phyloP scores from a whole-genome alignment of 2,888 invertebrate species.

The Zeuzera pyrina region DNA sequence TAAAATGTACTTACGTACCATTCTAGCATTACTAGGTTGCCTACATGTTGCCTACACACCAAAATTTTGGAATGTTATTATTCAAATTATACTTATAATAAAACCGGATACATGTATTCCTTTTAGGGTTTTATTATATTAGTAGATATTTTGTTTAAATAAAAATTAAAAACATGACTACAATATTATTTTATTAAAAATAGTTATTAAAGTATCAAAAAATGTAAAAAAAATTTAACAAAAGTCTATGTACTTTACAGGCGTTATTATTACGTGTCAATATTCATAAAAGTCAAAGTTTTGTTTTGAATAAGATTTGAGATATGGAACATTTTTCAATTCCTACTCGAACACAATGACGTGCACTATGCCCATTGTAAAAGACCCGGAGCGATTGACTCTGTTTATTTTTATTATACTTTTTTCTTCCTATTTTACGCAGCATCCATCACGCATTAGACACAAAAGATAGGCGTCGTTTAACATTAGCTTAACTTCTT shows the following conservation, averaged over 20 bases:
- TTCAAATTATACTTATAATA: no score
- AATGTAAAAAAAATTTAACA: no score
- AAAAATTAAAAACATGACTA: no score
- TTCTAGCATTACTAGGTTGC: no score
- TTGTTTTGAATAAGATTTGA: conserved; percentile 34
- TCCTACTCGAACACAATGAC: conserved; percentile 39
- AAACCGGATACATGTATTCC: no score
- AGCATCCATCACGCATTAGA: conserved; percentile 61
- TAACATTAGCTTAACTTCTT: conserved; percentile 71
- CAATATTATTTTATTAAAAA: no score
- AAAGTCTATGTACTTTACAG: conserved; percentile 20
- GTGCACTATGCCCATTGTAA: conserved; percentile 36
- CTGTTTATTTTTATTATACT: conserved; percentile 46
- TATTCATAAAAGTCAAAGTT: conserved; percentile 52
- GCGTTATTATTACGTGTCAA: conserved; percentile 33
- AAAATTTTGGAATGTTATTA: no score
- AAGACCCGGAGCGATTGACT: conserved; percentile 38
- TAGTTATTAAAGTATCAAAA: no score
- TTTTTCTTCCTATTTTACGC: conserved; percentile 49
- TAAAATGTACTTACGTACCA: no score
- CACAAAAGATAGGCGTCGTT: conserved; percentile 70
- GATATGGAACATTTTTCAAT: conserved; percentile 50
- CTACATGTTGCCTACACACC: no score
- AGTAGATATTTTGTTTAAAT: no score
- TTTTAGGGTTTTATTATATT: no score